Base-by-base conservation (phyloP, 2,888 invertebrate genomes). In the Enchytraeus crypticus region DNA sequence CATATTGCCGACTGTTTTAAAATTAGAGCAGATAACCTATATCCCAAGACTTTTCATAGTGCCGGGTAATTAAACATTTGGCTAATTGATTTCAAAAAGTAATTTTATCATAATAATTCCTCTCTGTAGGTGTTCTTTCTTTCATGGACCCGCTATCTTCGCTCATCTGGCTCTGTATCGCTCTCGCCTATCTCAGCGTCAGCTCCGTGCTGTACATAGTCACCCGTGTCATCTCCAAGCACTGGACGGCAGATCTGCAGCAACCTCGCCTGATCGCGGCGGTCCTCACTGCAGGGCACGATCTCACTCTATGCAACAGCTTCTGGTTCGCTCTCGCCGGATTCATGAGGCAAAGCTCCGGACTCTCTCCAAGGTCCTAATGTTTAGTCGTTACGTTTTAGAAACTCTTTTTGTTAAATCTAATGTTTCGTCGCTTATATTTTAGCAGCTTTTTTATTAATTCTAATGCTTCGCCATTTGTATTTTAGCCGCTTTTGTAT, bases 331-430 rank as follows among this genome's bases (percentile, higher is more conserved):
- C 93, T 0, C 82, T 96, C 66, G 92, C 92, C 30, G 92, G 95
- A 51, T 90, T 96, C 79, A 93, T 96, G 90, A 95, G 95, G 81
- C 95, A 96, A 81, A 93, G 95, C 64, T 91, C 92, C 75, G 93
- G 96, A 80, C 89, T 95, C 67, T 89, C 92, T 57, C 95, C 95
- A 27, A 86, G 90, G 86, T 91, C 55, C 56, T 67, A 69, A 62
- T 43, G 49, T 81, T 95, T n/a, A 18, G 38, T 33, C 8, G 32
- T 32, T 53, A 23, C n/a, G n/a, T n/a, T n/a, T n/a, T n/a, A n/a
- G n/a, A n/a, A n/a, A n/a, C n/a, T n/a, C n/a, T n/a, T n/a, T n/a
- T n/a, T n/a, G n/a, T n/a, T n/a, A n/a, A n/a, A n/a, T n/a, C n/a
- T n/a, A n/a, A n/a, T n/a, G n/a, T n/a, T n/a, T n/a, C n/a, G n/a